phyloP scores from a whole-genome alignment of 2,888 invertebrate genomes.

The Trachelus tabidus region DNA sequence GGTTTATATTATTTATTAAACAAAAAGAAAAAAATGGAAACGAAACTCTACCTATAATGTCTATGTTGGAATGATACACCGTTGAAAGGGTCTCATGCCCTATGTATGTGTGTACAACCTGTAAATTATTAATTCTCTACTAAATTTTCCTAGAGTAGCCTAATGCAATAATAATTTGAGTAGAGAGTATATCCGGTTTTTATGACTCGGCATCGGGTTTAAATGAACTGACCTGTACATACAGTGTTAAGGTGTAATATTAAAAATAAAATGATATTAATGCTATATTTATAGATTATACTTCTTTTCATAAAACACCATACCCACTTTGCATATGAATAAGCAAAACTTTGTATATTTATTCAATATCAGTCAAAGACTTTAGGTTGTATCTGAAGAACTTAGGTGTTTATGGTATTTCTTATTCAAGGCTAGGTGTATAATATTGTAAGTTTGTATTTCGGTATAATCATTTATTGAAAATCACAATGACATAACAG shows the following conservation, averaged over 20 bases:
- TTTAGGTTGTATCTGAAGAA: not conserved
- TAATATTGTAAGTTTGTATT: not conserved
- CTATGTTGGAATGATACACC: constrained; percentile 39
- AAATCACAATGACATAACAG: constrained; percentile 54
- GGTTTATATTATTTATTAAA: constrained; percentile 45
- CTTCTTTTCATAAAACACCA: not conserved
- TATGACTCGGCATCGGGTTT: constrained; percentile 23
- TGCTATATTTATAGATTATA: not conserved
- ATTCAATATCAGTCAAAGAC: not conserved
- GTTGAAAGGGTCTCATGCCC: constrained; percentile 28
- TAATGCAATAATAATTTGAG: constrained; percentile 34
- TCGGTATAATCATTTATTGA: constrained; percentile 48
- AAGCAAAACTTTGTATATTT: not conserved
- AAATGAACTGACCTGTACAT: constrained; percentile 57
- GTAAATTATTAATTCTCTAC: constrained; percentile 56
- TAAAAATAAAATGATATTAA: constrained; percentile 36
- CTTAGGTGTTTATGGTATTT: not conserved
- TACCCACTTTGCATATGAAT: not conserved
- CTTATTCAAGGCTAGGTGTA: not conserved
- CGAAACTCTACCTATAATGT: constrained; percentile 32
- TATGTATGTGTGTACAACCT: constrained; percentile 56
- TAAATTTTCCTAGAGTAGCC: constrained; percentile 40
- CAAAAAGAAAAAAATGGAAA: not conserved
- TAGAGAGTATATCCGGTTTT: constrained; percentile 12
- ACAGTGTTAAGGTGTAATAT: constrained; percentile 56